Evolutionary conservation across 92 coral and sea anemone species (phyloP).

Genomic region (Phenganax marumi): DNA sequence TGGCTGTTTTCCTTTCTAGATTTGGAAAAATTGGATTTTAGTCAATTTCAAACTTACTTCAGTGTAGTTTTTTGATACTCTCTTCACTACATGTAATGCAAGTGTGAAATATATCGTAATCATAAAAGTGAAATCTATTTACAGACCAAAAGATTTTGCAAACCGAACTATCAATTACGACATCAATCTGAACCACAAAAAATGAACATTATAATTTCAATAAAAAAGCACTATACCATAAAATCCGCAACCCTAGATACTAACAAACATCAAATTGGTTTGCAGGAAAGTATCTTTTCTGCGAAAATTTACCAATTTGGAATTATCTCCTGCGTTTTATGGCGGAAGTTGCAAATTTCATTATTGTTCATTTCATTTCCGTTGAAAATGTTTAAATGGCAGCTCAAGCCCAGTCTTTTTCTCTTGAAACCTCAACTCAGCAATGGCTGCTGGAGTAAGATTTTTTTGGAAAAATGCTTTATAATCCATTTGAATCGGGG

Average conservation of each 20-base stretch:
- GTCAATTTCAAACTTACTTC: too few species aligned
- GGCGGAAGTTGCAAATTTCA: not conserved
- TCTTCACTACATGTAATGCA: too few species aligned
- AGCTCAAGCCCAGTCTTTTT: conserved; percentile 32
- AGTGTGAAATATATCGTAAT: too few species aligned
- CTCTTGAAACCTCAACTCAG: conserved; percentile 57
- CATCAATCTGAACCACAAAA: too few species aligned
- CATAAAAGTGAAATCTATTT: too few species aligned
- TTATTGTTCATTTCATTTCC: conserved; percentile 22
- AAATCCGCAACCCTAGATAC: not conserved
- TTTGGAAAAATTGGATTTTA: too few species aligned
- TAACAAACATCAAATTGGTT: not conserved
- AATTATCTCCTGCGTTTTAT: not conserved
- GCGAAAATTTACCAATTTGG: too few species aligned
- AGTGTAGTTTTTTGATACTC: too few species aligned
- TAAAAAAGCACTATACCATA: too few species aligned
- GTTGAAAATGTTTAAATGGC: conserved; percentile 36
- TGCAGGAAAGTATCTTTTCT: not conserved
- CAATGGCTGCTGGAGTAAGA: conserved; percentile 95
- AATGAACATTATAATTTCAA: too few species aligned
- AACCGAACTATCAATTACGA: too few species aligned
- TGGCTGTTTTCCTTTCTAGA: not conserved
- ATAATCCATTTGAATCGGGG: conserved; percentile 22
- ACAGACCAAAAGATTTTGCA: too few species aligned
- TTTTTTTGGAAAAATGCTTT: not conserved